Percentiles rank a stretch among this genome's conserved stretches.
These are phyloP conservation scores for Cyphomyrus plagiostoma DNA, from an alignment of 2,113 vertebrate species.

Conservation along the genomic window DNA sequence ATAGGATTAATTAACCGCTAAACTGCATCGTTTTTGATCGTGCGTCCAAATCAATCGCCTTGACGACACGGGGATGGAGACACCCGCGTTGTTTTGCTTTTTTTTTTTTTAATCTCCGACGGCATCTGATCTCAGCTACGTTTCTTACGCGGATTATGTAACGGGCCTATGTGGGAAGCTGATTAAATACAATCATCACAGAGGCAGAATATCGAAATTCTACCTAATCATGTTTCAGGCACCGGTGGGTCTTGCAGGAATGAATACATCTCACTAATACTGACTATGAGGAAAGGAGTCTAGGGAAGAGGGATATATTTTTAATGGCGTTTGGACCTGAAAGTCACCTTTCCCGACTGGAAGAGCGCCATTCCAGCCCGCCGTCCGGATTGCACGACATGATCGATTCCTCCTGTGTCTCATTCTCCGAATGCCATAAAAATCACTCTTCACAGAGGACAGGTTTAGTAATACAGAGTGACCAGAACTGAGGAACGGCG, in stretches of 20 bases:
- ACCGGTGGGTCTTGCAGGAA: neutral
- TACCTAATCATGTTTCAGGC: neutral
- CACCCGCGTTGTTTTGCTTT: neutral
- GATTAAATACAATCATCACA: neutral
- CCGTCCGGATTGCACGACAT: neutral
- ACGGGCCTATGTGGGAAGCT: neutral
- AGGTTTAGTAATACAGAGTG: neutral
- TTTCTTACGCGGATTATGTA: neutral
- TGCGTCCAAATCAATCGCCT: neutral
- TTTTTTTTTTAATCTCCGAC: neutral
- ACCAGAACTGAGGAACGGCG: neutral
- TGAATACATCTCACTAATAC: neutral
- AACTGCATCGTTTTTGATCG: neutral
- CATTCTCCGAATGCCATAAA: neutral
- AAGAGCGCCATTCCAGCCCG: neutral
- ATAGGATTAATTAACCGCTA: neutral
- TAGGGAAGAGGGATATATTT: neutral
- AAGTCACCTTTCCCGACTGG: constrained; percentile 13
- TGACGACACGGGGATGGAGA: neutral
- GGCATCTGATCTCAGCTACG: neutral
- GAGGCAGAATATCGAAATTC: neutral
- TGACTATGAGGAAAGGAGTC: neutral
- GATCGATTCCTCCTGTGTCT: neutral
- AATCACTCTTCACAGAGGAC: neutral
- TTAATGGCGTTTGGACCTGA: neutral